A percentile compares a stretch with the other conserved stretches of the same genome.
Evolutionary conservation across 2,113 vertebrate species (phyloP).

Genomic region (Notiomystis cincta): DNA sequence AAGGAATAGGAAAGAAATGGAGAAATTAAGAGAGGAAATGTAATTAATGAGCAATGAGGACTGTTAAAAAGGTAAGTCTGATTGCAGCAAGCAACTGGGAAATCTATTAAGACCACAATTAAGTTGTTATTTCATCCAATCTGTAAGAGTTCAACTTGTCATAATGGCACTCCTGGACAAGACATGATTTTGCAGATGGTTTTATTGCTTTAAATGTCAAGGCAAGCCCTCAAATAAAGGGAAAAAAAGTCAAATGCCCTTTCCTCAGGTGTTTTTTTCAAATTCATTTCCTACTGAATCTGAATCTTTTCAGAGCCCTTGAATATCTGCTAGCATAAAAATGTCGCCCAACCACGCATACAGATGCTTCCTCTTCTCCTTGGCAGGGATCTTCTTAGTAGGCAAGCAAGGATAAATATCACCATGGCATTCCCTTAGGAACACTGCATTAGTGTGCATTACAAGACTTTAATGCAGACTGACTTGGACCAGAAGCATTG

Average conservation of each 20-base stretch:
- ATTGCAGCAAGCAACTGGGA: background rate
- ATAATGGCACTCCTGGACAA: background rate
- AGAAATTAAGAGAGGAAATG: conserved; percentile 40
- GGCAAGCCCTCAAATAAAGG: background rate
- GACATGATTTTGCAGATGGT: background rate
- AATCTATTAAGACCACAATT: conserved; percentile 23
- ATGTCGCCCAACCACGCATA: background rate
- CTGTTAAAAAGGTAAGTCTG: conserved; percentile 11
- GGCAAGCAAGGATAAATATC: conserved; percentile 29
- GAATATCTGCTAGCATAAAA: conserved; percentile 26
- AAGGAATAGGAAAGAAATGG: conserved; percentile 35
- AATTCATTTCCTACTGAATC: background rate
- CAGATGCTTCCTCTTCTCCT: conserved; percentile 33
- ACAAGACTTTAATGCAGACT: background rate
- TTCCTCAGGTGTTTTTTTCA: background rate
- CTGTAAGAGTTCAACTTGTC: background rate
- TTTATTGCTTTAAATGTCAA: conserved; percentile 37
- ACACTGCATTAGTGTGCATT: background rate
- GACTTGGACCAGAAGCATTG: background rate
- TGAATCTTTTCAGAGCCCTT: background rate
- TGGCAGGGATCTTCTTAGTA: conserved; percentile 38
- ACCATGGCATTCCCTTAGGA: conserved; percentile 32
- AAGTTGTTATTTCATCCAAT: background rate
- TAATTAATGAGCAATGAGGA: conserved; percentile 27
- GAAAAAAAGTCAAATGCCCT: background rate